These are phyloP conservation scores for Pomacea canaliculata DNA, from an alignment of 2,888 invertebrate genomes.

Conservation along the genomic window DNA sequence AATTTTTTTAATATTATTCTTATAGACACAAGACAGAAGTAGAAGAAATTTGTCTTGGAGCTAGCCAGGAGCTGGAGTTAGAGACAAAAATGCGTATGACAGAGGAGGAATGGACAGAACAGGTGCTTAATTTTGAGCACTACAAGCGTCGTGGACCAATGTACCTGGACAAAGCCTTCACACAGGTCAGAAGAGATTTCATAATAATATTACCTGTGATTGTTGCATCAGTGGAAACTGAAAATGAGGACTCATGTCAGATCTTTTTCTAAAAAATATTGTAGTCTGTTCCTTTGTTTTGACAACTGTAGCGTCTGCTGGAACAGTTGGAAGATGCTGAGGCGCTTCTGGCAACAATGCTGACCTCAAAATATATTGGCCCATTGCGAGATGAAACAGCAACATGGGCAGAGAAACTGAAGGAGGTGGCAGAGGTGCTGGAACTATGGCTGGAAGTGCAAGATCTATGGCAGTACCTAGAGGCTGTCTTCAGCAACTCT, in stretches of 20 bases:
- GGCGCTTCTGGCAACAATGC: conserved; percentile 68
- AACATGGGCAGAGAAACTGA: conserved; percentile 69
- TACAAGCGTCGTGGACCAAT: conserved; percentile 69
- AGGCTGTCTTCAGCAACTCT: conserved; percentile 68
- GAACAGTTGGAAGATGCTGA: conserved; percentile 70
- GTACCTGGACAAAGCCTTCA: conserved; percentile 66
- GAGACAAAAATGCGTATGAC: conserved; percentile 69
- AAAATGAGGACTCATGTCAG: too few relatives aligned
- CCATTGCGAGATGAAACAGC: conserved; percentile 69
- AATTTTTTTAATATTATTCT: neutral
- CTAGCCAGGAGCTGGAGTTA: conserved; percentile 67
- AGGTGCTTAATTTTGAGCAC: conserved; percentile 68
- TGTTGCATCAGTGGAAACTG: too few relatives aligned
- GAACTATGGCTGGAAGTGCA: conserved; percentile 70
- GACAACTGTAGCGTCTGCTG: conserved; percentile 52
- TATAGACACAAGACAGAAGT: conserved; percentile 65
- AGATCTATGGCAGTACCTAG: conserved; percentile 69
- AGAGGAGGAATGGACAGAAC: conserved; percentile 71
- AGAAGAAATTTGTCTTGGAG: conserved; percentile 67
- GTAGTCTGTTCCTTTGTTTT: neutral
- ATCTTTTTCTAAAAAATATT: too few relatives aligned
- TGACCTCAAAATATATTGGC: conserved; percentile 67
- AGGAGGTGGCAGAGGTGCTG: conserved; percentile 68
- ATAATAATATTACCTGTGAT: neutral
- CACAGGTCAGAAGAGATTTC: conserved; percentile 15